These are phyloP conservation scores for Dipodomys spectabilis DNA, from an alignment of 2,113 vertebrate genomes.

Conservation along the genomic window DNA sequence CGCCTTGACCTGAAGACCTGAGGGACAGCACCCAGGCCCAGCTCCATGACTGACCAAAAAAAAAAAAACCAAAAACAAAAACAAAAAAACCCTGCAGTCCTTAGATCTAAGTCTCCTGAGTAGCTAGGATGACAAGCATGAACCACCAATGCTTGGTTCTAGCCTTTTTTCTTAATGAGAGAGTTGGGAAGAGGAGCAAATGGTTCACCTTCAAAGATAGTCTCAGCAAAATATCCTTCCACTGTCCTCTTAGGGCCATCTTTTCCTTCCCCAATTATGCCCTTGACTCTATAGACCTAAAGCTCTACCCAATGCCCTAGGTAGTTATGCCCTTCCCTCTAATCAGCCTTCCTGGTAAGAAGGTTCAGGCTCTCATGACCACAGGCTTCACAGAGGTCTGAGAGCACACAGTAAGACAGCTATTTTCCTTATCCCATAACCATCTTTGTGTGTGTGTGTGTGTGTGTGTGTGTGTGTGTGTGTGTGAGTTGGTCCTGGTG, in stretches of 20 bases:
- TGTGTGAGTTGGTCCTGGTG: no score
- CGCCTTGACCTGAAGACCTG: no score
- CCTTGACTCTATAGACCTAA: not conserved
- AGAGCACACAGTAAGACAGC: not conserved
- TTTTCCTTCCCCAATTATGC: not conserved
- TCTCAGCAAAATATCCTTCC: not conserved
- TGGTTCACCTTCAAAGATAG: not conserved
- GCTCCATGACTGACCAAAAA: no score
- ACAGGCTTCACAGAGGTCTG: not conserved
- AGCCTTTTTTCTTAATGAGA: conserved; percentile 37
- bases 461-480: no score
- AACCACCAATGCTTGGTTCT: not conserved
- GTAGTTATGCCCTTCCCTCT: not conserved
- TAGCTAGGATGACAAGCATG: no score
- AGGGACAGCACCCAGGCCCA: no score
- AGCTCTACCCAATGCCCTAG: not conserved
- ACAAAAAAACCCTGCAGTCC: no score
- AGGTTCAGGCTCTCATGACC: not conserved
- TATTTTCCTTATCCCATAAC: not conserved
- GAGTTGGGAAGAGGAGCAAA: not conserved
- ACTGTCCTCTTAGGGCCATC: conserved; percentile 3
- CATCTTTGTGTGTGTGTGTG: not conserved
- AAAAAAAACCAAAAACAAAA: no score
- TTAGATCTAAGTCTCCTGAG: no score
- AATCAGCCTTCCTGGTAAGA: not conserved